phyloP scores from a whole-genome alignment of 2,113 vertebrate genomes.

The Melozone crissalis region DNA sequence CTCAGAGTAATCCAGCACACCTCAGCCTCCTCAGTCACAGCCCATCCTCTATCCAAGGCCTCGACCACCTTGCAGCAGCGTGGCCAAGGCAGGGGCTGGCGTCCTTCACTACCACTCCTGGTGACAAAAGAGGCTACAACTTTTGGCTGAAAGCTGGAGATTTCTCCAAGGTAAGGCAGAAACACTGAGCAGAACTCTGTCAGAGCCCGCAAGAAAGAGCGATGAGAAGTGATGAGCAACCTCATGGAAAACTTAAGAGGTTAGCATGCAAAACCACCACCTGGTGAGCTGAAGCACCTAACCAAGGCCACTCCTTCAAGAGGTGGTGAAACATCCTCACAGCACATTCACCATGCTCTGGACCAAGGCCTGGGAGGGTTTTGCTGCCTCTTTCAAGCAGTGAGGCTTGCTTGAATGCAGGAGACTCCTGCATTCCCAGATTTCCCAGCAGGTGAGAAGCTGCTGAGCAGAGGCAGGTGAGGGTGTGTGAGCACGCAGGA shows the following conservation, averaged over 20 bases:
- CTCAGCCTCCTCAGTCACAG: neutral
- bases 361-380: neutral
- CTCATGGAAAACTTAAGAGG: neutral
- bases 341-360: fast-evolving
- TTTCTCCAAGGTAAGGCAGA: neutral
- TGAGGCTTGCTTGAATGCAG: fast-evolving
- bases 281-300: neutral
- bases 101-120: neutral
- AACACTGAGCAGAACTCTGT: neutral
- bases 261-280: neutral
- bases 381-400: neutral
- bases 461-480: neutral
- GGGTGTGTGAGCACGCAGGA: neutral
- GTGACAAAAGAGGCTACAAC: neutral
- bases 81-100: neutral
- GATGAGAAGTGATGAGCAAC: fast-evolving
- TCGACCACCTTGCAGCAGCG: fast-evolving
- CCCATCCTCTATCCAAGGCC: neutral
- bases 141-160: neutral
- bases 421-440: neutral
- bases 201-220: neutral
- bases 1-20: neutral
- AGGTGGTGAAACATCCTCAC: fast-evolving
- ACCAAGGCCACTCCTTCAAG: neutral
- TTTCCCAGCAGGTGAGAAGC: neutral